These are phyloP conservation scores for Mustela nigripes DNA, from an alignment of 2,113 vertebrate species.

Conservation along the genomic window DNA sequence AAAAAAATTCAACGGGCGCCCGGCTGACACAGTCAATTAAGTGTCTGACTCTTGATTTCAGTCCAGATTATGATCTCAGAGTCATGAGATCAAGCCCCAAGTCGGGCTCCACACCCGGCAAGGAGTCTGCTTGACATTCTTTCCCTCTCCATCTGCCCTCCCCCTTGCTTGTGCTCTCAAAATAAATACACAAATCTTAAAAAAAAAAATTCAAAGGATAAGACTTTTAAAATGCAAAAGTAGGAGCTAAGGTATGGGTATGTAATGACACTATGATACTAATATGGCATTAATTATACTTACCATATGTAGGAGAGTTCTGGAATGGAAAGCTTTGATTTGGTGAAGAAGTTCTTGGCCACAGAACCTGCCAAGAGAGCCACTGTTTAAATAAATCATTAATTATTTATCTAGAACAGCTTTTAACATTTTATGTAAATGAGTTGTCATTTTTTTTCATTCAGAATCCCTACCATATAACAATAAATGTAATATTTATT, in stretches of 20 bases:
- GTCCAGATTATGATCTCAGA: neutral
- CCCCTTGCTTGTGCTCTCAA: neutral
- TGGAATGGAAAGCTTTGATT: slow-evolving; percentile 97
- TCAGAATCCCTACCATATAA: slow-evolving; percentile 36
- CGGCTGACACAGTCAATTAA: neutral
- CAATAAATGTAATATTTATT: slow-evolving; percentile 24
- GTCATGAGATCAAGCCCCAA: neutral
- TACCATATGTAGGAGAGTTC: slow-evolving; percentile 99
- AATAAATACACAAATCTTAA: neutral
- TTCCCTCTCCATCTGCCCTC: neutral
- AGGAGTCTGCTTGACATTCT: neutral
- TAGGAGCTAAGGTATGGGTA: neutral
- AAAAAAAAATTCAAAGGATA: slow-evolving; percentile 29
- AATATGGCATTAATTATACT: slow-evolving; percentile 80
- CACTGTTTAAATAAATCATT: slow-evolving; percentile 65
- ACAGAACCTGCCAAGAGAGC: slow-evolving; percentile 90
- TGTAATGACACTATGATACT: neutral
- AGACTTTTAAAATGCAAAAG: slow-evolving; percentile 30
- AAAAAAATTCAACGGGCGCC: neutral
- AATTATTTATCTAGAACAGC: slow-evolving; percentile 49
- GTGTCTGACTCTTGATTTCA: neutral
- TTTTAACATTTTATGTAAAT: slow-evolving; percentile 53
- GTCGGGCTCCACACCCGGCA: neutral
- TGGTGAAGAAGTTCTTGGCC: slow-evolving; percentile 99
- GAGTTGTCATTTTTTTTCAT: slow-evolving; percentile 52